These are phyloP conservation scores for Heterotilapia buettikoferi DNA, from an alignment of 2,113 vertebrate species.

Conservation along the genomic window DNA sequence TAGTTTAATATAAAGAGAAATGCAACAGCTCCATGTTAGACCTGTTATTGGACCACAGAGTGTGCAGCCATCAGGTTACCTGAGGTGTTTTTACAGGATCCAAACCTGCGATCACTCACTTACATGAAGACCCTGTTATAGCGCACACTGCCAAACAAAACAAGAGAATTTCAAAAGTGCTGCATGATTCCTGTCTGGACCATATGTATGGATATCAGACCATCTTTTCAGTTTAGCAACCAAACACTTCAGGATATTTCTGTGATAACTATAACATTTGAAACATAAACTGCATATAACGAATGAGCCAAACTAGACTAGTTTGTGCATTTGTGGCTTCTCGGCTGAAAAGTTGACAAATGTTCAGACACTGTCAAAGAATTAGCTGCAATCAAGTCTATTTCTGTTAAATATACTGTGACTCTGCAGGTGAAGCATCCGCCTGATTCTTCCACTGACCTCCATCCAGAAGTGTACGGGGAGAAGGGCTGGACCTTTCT, in stretches of 20 bases:
- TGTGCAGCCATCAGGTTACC: not conserved
- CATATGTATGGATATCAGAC: not conserved
- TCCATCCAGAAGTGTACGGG: not conserved
- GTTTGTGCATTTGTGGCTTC: not conserved
- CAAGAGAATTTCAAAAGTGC: not conserved
- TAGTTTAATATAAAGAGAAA: not conserved
- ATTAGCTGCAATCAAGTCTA: not conserved
- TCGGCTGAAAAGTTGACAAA: rapidly evolving
- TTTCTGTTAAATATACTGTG: not conserved
- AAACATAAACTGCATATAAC: not conserved
- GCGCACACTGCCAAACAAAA: rapidly evolving
- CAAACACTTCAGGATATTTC: not conserved
- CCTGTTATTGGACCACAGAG: not conserved
- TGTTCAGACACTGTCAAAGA: not conserved
- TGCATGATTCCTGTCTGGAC: not conserved
- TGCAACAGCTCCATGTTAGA: not conserved
- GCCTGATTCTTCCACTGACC: not conserved
- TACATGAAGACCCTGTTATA: rapidly evolving
- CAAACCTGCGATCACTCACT: not conserved
- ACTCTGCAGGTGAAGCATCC: not conserved
- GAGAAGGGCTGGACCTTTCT: not conserved
- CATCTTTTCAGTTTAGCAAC: not conserved
- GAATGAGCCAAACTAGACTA: not conserved
- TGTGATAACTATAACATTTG: not conserved
- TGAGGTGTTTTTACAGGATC: not conserved